Percentiles rank a stretch among this genome's conserved stretches.
These are phyloP conservation scores for Drosophila seguyi DNA, from an alignment of 1,140 invertebrate species.

Conservation along the genomic window DNA sequence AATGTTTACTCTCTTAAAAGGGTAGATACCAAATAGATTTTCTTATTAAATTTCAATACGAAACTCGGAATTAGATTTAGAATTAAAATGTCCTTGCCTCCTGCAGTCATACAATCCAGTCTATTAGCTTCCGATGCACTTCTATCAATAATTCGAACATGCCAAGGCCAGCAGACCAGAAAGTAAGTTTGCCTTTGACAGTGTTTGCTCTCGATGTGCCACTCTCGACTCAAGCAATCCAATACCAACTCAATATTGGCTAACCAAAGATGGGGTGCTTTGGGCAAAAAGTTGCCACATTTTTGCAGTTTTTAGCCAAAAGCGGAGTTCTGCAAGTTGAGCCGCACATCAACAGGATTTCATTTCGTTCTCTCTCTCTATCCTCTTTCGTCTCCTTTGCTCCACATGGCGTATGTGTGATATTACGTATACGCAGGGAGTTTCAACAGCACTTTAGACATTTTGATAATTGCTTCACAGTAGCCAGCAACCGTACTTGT, in stretches of 20 bases:
- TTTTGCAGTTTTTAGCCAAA: slow-evolving; percentile 29
- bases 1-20: neutral
- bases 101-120: slow-evolving; percentile 16
- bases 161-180: slow-evolving; percentile 26
- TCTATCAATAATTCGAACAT: slow-evolving; percentile 41
- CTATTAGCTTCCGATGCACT: slow-evolving; percentile 25
- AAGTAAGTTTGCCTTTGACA: slow-evolving; percentile 19
- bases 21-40: neutral
- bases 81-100: neutral
- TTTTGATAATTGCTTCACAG: slow-evolving; percentile 54
- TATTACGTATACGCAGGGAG: slow-evolving; percentile 43
- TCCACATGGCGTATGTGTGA: slow-evolving; percentile 35
- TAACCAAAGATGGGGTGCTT: slow-evolving; percentile 21
- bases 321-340: slow-evolving; percentile 14
- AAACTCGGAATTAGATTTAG: neutral
- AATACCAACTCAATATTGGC: slow-evolving; percentile 51
- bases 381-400: neutral
- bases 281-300: slow-evolving; percentile 22
- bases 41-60: neutral
- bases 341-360: slow-evolving; percentile 40
- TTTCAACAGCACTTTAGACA: slow-evolving; percentile 43
- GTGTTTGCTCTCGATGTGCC: slow-evolving; percentile 19
- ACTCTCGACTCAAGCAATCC: slow-evolving; percentile 23
- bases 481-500: slow-evolving; percentile 9
- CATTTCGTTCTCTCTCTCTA: neutral